Conservation (phyloP, 2,797 vertebrate genomes). For the Cirrhinus mrigala region DNA sequence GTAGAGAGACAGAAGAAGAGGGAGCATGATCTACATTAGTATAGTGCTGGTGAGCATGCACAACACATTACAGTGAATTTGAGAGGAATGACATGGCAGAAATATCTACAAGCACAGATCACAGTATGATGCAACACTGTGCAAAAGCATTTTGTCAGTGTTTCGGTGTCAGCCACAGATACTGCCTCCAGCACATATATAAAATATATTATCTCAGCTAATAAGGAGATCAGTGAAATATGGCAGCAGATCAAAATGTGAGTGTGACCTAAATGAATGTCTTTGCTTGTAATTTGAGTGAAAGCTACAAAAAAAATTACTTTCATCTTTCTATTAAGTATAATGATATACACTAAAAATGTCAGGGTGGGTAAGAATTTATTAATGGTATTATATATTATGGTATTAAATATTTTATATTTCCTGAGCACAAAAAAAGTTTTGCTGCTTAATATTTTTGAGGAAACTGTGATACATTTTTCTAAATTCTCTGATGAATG, state of each 20-base stretch:
- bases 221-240: not conserved
- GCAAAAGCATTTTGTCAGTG: not conserved
- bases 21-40: conserved; percentile 54
- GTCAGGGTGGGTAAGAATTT: not conserved
- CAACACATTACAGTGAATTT: not conserved
- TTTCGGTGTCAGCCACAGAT: not conserved
- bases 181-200: not conserved
- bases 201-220: not conserved
- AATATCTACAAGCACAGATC: conserved; percentile 5
- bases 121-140: conserved; percentile 19
- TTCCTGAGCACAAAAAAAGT: too few relatives aligned
- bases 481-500: not conserved
- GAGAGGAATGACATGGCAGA: not conserved
- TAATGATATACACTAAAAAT: not conserved
- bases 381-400: too few relatives aligned
- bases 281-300: not conserved
- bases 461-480: not conserved
- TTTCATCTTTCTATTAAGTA: not conserved
- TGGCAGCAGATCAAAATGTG: not conserved
- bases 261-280: not conserved
- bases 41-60: conserved; percentile 12
- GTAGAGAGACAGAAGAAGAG: conserved; percentile 62
- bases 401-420: too few relatives aligned
- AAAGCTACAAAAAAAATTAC: not conserved
- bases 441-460: not conserved